Conservation (phyloP, 2,888 invertebrate species). For the Chrysolina oricalcia region DNA sequence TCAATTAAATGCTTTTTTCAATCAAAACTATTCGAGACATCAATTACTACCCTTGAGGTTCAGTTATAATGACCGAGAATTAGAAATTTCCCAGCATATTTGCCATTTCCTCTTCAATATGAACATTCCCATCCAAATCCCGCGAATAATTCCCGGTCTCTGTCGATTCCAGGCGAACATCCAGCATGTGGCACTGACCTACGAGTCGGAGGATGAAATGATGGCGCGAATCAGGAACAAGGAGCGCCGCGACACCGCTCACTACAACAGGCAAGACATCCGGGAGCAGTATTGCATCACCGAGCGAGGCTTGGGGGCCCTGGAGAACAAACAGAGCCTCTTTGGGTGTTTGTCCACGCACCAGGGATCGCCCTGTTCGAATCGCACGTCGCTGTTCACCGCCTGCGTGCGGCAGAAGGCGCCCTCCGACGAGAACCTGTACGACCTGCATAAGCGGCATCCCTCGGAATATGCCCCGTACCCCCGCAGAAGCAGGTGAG, state of each 20-base stretch:
- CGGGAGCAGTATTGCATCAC: slow-evolving; percentile 96
- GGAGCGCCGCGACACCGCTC: slow-evolving; percentile 74
- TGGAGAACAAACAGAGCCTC: slow-evolving; percentile 78
- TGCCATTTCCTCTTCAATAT: not conserved
- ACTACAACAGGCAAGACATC: slow-evolving; percentile 91
- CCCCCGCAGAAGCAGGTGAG: slow-evolving; percentile 81
- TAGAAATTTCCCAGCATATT: no score
- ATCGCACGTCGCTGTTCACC: slow-evolving; percentile 80
- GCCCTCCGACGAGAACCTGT: slow-evolving; percentile 91
- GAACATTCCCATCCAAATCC: not conserved
- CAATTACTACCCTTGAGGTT: not conserved
- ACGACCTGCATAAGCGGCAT: slow-evolving; percentile 72
- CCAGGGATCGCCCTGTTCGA: slow-evolving; percentile 81
- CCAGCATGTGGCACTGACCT: slow-evolving; percentile 81
- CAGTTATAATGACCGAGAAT: no score
- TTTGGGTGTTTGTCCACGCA: slow-evolving; percentile 90
- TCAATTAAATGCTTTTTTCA: no score
- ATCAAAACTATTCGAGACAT: not conserved
- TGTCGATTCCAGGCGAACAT: slow-evolving; percentile 77
- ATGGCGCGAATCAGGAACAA: slow-evolving; percentile 77
- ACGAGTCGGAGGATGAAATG: slow-evolving; percentile 88
- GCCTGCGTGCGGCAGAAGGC: slow-evolving; percentile 90
- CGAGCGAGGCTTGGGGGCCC: slow-evolving; percentile 79
- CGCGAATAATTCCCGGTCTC: not conserved
- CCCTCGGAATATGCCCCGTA: slow-evolving; percentile 86